Percentiles rank a stretch among this genome's conserved stretches.
These are phyloP conservation scores for Semaprochilodus insignis DNA, from an alignment of 2,797 vertebrate species.

Conservation along the genomic window DNA sequence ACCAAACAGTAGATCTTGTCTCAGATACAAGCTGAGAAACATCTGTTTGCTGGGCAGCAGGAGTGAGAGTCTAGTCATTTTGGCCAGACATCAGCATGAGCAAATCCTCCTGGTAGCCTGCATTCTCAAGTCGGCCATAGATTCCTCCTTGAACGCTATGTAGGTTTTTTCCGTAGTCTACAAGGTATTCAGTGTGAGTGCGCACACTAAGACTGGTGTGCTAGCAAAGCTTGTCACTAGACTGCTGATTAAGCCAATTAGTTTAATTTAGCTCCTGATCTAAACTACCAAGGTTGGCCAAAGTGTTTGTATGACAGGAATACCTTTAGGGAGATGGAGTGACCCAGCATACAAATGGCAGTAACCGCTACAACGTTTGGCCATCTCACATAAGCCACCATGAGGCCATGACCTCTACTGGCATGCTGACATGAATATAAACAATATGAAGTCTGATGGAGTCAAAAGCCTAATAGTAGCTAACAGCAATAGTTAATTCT, in stretches of 20 bases:
- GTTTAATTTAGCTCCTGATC: conserved; percentile 20
- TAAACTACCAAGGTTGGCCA: conserved; percentile 11
- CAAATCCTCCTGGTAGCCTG: conserved; percentile 1
- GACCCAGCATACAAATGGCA: neutral
- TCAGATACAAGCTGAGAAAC: conserved; percentile 11
- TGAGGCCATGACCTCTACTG: neutral
- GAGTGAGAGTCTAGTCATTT: conserved; percentile 18
- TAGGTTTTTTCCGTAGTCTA: neutral
- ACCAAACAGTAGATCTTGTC: conserved; percentile 21
- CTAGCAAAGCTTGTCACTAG: conserved; percentile 5
- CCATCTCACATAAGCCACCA: neutral
- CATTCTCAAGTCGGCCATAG: neutral
- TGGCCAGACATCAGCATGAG: conserved; percentile 20
- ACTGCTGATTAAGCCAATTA: conserved; percentile 29
- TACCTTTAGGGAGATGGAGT: neutral
- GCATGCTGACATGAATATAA: neutral
- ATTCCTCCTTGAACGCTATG: neutral
- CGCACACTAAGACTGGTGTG: conserved; percentile 23
- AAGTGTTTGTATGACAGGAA: neutral
- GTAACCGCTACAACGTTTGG: neutral
- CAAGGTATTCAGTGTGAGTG: conserved; percentile 13
- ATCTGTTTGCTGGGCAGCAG: conserved; percentile 19
- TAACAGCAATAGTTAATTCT: neutral
- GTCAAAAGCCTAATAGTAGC: neutral
- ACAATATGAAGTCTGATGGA: neutral